Percentiles rank a stretch among this genome's conserved stretches.
These are phyloP conservation scores for Speoplatyrhinus poulsoni DNA, from an alignment of 2,113 vertebrate genomes.

Conservation along the genomic window DNA sequence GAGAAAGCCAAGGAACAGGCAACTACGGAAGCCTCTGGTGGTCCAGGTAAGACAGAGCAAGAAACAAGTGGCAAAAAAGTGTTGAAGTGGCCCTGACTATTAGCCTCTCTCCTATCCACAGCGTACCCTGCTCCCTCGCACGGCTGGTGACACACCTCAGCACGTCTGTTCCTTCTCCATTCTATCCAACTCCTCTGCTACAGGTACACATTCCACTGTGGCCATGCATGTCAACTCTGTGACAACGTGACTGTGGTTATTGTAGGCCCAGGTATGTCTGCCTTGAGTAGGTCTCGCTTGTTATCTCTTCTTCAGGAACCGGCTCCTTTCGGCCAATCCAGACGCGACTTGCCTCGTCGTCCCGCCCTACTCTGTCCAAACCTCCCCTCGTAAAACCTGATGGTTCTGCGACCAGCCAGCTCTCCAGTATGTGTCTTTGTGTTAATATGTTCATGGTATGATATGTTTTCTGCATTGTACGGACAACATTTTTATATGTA, in stretches of 20 bases:
- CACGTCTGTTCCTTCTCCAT: conserved; percentile 97
- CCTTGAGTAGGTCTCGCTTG: conserved; percentile 21
- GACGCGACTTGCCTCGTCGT: conserved; percentile 83
- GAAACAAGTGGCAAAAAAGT: neutral
- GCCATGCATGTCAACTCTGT: no score
- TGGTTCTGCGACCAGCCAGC: conserved; percentile 66
- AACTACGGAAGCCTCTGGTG: conserved; percentile 91
- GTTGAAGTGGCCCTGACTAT: neutral
- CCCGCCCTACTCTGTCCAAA: conserved; percentile 86
- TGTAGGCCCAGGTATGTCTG: no score
- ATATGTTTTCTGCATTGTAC: no score
- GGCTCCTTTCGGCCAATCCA: conserved; percentile 96
- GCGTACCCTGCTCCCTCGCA: conserved; percentile 93
- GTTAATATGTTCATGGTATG: neutral
- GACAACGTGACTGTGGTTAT: no score
- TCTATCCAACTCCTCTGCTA: conserved; percentile 90
- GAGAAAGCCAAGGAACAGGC: conserved; percentile 87
- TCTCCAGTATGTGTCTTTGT: conserved; percentile 80
- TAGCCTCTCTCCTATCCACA: conserved; percentile 48
- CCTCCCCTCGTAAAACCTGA: conserved; percentile 71
- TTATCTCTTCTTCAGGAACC: conserved; percentile 75
- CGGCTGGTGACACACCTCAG: conserved; percentile 89
- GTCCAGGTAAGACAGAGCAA: conserved; percentile 85
- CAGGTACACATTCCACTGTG: conserved; percentile 75
- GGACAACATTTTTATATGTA: no score